Percentiles rank a stretch among this genome's conserved stretches.
Evolutionary conservation across 2,797 vertebrate species (phyloP).

Genomic region (Garrulus glandarius): DNA sequence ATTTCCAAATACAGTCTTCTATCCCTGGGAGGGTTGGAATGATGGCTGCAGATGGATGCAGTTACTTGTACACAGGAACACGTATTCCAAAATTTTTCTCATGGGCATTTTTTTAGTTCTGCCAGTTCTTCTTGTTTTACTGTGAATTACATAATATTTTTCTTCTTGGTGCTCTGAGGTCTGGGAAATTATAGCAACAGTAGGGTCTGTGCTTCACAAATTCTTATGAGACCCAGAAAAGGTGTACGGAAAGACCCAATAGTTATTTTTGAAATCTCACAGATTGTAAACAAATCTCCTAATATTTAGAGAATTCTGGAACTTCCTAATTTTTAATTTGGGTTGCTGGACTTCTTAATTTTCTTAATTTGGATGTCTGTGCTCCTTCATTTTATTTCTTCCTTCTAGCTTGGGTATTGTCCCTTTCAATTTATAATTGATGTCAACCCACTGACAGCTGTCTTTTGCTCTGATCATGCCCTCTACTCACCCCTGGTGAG

Average conservation of each 20-base stretch:
- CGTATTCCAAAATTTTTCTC: not conserved
- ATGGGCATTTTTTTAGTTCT: not conserved
- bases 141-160: not conserved
- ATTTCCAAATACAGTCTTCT: not conserved
- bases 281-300: not conserved
- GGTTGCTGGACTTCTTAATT: not conserved
- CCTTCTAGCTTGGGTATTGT: not conserved
- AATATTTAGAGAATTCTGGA: not conserved
- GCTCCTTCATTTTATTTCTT: not conserved
- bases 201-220: not conserved
- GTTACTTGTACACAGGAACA: accelerated
- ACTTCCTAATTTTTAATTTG: not conserved
- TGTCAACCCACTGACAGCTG: not conserved
- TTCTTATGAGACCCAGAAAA: not conserved
- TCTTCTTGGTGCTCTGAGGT: not conserved
- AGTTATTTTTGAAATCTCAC: not conserved
- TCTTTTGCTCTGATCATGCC: not conserved
- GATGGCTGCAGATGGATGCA: not conserved
- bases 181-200: not conserved
- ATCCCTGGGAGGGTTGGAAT: not conserved
- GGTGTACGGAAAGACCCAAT: not conserved
- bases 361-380: not conserved
- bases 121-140: not conserved
- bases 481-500: not conserved
- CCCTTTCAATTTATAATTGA: not conserved